Percentiles rank a stretch among this genome's conserved stretches.
Conservation (phyloP, 1,140 invertebrate species). For the Drosophila ambigua region DNA sequence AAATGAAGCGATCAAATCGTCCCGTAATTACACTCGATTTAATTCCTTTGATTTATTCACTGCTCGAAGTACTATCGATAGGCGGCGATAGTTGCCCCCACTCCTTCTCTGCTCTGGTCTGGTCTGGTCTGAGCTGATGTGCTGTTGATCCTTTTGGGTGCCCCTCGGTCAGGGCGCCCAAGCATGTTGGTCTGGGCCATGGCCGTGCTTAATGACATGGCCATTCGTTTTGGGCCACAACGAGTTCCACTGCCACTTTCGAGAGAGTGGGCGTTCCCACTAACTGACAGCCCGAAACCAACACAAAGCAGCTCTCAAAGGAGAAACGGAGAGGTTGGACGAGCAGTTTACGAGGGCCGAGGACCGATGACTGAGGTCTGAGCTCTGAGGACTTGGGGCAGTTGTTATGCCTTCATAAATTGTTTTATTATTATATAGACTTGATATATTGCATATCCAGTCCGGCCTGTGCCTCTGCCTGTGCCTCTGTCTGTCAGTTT, state of each 20-base stretch:
- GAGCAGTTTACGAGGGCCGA: slow-evolving; percentile 27
- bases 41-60: slow-evolving; percentile 64
- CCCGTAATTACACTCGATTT: slow-evolving; percentile 58
- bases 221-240: slow-evolving; percentile 71
- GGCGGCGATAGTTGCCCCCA: slow-evolving; percentile 13
- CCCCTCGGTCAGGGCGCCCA: not conserved
- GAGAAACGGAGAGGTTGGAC: slow-evolving; percentile 6
- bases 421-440: slow-evolving; percentile 82
- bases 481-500: slow-evolving; percentile 64
- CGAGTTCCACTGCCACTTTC: slow-evolving; percentile 12
- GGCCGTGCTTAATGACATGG: slow-evolving; percentile 67
- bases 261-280: slow-evolving; percentile 71
- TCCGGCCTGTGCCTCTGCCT: slow-evolving; percentile 8
- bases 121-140: not conserved
- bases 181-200: slow-evolving; percentile 24
- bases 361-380: not conserved
- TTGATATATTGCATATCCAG: slow-evolving; percentile 72
- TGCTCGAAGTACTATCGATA: slow-evolving; percentile 23
- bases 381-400: slow-evolving; percentile 26
- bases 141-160: not conserved
- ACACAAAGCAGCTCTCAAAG: slow-evolving; percentile 6
- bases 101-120: too few species aligned
- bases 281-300: slow-evolving; percentile 70
- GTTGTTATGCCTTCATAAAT: slow-evolving; percentile 79
- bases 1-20: slow-evolving; percentile 65